Conservation (phyloP, 2,113 vertebrate species). For the Pantherophis guttatus region DNA sequence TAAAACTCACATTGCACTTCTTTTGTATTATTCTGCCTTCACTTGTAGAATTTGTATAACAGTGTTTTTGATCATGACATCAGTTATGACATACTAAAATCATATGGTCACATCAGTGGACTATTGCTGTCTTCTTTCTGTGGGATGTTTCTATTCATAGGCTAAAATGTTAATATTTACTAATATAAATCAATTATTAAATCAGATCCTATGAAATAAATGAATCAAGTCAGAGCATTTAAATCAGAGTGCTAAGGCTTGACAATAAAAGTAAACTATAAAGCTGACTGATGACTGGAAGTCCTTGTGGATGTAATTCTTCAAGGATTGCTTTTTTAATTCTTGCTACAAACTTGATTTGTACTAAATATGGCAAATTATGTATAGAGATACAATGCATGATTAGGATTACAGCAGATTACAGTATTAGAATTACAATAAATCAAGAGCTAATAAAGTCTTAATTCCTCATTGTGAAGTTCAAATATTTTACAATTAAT, state of each 20-base stretch:
- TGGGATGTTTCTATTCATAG: constrained; percentile 17
- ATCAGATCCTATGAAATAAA: background rate
- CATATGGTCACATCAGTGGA: constrained; percentile 46
- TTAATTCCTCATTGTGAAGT: background rate
- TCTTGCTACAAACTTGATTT: background rate
- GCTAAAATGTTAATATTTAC: background rate
- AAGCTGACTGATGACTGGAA: background rate
- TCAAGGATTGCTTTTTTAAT: background rate
- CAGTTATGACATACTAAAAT: constrained; percentile 58
- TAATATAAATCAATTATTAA: background rate
- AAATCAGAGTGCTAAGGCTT: background rate
- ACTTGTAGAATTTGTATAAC: constrained; percentile 71
- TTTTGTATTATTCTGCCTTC: constrained; percentile 72
- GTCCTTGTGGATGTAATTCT: too few species aligned
- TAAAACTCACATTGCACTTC: constrained; percentile 61
- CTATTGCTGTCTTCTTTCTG: constrained; percentile 50
- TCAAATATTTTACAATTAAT: background rate
- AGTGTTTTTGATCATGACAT: constrained; percentile 69
- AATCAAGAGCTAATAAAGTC: background rate
- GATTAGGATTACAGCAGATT: background rate
- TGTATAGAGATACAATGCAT: background rate
- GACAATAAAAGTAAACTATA: background rate
- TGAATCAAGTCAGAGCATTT: background rate
- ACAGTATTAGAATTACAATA: background rate
- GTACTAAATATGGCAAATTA: background rate